phyloP scores from a whole-genome alignment of 2,797 vertebrate species.

The Sus cebifrons region DNA sequence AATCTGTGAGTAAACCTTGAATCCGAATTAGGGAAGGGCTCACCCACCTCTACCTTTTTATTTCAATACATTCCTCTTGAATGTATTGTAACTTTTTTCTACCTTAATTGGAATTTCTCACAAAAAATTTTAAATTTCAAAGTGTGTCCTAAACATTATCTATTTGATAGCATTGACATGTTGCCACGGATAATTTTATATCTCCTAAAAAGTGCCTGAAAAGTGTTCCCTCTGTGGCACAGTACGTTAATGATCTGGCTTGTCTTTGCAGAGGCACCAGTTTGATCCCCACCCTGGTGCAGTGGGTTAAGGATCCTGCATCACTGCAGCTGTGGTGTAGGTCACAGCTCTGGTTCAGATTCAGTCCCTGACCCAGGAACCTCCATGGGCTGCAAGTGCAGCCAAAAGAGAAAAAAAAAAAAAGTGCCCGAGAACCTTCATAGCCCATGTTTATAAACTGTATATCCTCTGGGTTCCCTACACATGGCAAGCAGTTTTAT shows the following conservation, averaged over 20 bases:
- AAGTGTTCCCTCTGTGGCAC: no score
- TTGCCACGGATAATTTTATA: neutral
- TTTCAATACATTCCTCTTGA: neutral
- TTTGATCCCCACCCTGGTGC: no score
- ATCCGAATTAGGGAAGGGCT: neutral
- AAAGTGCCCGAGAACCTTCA: neutral
- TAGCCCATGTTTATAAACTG: neutral
- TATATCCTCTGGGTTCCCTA: neutral
- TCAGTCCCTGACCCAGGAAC: no score
- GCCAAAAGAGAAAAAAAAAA: no score
- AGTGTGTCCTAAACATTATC: neutral
- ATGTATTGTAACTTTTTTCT: neutral
- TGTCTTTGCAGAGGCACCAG: no score
- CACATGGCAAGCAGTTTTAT: neutral
- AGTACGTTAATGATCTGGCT: no score
- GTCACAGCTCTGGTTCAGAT: no score
- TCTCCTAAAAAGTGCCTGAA: neutral
- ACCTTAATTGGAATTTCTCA: slow-evolving; percentile 4
- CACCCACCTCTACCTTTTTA: neutral
- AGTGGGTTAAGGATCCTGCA: no score
- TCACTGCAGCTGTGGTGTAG: no score
- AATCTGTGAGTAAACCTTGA: neutral
- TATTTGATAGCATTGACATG: neutral
- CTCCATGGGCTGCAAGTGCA: no score
- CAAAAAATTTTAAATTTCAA: neutral